A percentile compares a stretch with the other conserved stretches of the same genome.
These are phyloP conservation scores for Hylaeus anthracinus DNA, from an alignment of 1,140 invertebrate genomes.

Conservation along the genomic window DNA sequence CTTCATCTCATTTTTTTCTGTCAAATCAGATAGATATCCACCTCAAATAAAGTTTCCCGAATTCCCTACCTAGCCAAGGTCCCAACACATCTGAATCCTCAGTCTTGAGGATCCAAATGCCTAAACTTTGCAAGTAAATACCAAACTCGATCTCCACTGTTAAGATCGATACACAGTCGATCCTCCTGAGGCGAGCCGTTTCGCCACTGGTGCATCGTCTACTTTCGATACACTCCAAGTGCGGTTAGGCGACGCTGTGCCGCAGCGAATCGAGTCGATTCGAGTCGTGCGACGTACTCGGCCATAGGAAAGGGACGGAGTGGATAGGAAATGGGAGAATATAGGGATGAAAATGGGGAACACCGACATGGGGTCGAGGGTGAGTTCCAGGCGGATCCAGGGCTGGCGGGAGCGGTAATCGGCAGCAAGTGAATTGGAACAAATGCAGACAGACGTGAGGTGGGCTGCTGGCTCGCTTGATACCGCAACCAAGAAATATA, in stretches of 20 bases:
- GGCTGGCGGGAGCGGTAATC: constrained; percentile 68
- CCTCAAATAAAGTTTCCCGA: too few species aligned
- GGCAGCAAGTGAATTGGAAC: constrained; percentile 74
- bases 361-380: constrained; percentile 50
- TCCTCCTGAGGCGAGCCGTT: constrained; percentile 18
- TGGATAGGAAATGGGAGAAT: constrained; percentile 62
- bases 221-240: constrained; percentile 63
- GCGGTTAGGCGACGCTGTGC: constrained; percentile 67
- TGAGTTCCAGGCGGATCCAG: constrained; percentile 38
- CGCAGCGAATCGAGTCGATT: constrained; percentile 41
- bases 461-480: constrained; percentile 59
- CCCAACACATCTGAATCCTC: too few species aligned
- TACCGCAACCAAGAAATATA: constrained; percentile 66
- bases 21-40: too few species aligned
- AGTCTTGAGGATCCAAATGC: too few species aligned
- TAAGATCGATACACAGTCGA: too few species aligned
- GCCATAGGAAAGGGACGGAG: constrained; percentile 10
- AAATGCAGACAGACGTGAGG: constrained; percentile 73
- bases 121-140: too few species aligned
- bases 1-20: too few species aligned
- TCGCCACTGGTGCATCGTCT: constrained; percentile 34
- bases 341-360: constrained; percentile 66
- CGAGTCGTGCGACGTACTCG: not conserved
- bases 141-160: too few species aligned
- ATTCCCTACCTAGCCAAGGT: too few species aligned